phyloP scores from a whole-genome alignment of 2,888 invertebrate genomes.

The Drosophila emarginata region DNA sequence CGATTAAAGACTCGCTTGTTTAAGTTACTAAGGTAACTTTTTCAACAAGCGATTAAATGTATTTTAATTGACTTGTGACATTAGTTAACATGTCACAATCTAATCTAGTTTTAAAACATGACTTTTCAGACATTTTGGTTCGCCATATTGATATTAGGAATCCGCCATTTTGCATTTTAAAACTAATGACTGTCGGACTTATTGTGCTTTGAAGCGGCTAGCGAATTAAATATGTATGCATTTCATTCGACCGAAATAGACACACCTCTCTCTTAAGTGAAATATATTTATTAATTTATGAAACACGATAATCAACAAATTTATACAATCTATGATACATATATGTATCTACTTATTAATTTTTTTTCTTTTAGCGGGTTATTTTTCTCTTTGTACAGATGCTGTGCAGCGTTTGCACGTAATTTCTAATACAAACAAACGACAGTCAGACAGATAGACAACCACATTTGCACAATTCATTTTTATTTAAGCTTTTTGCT shows the following conservation, averaged over 20 bases:
- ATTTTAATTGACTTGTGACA: background rate
- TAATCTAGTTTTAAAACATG: no score
- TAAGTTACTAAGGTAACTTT: conserved; percentile 10
- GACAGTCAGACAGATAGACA: conserved; percentile 25
- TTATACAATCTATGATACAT: conserved; percentile 11
- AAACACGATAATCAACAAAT: conserved; percentile 44
- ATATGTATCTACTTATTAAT: background rate
- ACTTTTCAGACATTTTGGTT: no score
- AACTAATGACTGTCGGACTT: no score
- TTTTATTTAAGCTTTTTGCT: conserved; percentile 38
- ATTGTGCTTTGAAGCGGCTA: background rate
- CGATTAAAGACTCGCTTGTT: background rate
- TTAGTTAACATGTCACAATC: no score
- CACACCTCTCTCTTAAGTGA: conserved; percentile 30
- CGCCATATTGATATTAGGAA: background rate
- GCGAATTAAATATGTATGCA: background rate
- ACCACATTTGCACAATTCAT: conserved; percentile 63
- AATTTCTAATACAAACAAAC: conserved; percentile 40
- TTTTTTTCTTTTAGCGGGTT: background rate
- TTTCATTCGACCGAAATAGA: conserved; percentile 19
- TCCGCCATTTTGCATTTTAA: background rate
- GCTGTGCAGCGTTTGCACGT: conserved; percentile 37
- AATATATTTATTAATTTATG: conserved; percentile 32
- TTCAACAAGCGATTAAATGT: background rate
- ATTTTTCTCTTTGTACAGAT: conserved; percentile 18